A percentile compares a stretch with the other conserved stretches of the same genome.
phyloP scores from a whole-genome alignment of 2,797 vertebrate species.

The Bradypodion ventrale region DNA sequence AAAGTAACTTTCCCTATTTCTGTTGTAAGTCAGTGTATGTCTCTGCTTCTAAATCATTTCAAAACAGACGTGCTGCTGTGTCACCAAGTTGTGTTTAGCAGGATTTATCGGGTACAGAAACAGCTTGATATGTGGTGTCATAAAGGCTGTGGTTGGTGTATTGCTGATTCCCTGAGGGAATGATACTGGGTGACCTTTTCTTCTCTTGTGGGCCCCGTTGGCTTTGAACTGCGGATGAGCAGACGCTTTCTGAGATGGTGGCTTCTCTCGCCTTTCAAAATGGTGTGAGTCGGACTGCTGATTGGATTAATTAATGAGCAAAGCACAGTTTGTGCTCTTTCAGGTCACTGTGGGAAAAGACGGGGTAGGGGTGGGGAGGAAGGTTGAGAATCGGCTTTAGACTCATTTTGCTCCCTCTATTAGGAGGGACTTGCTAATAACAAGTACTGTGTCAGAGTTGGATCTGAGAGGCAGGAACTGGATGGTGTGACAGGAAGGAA shows the following conservation, averaged over 20 bases:
- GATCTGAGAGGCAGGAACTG: neutral
- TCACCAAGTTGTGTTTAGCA: neutral
- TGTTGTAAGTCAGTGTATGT: too few species aligned
- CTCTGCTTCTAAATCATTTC: neutral
- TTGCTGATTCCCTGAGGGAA: neutral
- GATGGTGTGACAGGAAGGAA: conserved; percentile 2
- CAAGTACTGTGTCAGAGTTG: neutral
- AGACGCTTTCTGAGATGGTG: neutral
- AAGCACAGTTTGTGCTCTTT: neutral
- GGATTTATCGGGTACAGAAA: neutral
- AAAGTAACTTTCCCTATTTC: too few species aligned
- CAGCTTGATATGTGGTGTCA: neutral
- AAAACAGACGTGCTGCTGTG: neutral
- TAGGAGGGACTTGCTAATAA: neutral
- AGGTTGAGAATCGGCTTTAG: too few species aligned
- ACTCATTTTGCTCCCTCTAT: neutral
- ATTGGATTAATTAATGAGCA: neutral
- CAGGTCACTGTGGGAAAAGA: neutral
- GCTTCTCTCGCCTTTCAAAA: neutral
- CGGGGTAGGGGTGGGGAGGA: too few species aligned
- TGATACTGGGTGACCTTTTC: neutral
- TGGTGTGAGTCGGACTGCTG: neutral
- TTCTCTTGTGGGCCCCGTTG: neutral
- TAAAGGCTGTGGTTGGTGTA: neutral
- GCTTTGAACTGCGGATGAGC: neutral